A percentile compares a stretch with the other conserved stretches of the same genome.
Conservation (phyloP, 2,113 vertebrate genomes). For the Ophiodon elongatus region DNA sequence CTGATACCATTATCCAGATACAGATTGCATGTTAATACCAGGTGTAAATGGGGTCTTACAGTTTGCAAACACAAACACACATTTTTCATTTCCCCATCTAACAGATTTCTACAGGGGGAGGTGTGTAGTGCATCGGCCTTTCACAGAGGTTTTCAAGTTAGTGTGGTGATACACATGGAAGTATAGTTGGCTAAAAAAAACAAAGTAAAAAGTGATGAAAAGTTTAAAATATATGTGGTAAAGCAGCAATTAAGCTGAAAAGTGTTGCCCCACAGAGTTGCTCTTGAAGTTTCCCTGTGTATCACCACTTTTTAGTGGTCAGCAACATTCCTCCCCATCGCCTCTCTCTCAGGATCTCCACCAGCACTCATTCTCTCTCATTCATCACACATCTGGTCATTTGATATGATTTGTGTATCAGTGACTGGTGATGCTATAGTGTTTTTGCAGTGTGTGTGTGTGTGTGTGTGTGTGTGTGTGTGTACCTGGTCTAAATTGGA, state of each 20-base stretch:
- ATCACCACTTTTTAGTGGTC: constrained; percentile 40
- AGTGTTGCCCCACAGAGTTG: constrained; percentile 19
- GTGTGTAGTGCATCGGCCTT: constrained; percentile 14
- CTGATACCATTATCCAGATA: constrained; percentile 12
- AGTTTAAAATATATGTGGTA: background rate
- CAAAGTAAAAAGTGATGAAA: background rate
- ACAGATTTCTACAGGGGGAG: constrained; percentile 10
- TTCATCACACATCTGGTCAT: constrained; percentile 52
- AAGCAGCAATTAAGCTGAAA: background rate
- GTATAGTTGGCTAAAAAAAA: background rate
- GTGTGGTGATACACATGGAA: constrained; percentile 36
- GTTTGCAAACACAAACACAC: constrained; percentile 24
- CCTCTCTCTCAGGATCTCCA: constrained; percentile 48
- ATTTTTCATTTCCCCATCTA: background rate
- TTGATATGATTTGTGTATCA: constrained; percentile 52
- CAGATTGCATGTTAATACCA: constrained; percentile 33
- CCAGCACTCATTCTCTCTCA: constrained; percentile 60
- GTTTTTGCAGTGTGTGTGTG: constrained; percentile 37
- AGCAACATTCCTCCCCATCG: constrained; percentile 52
- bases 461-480: constrained; percentile 27
- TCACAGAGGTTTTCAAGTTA: constrained; percentile 10
- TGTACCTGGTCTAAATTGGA: constrained; percentile 16
- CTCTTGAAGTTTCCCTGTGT: constrained; percentile 42
- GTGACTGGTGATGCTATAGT: constrained; percentile 25
- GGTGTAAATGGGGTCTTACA: constrained; percentile 10